These are phyloP conservation scores for Isurus oxyrinchus DNA, from an alignment of 2,113 vertebrate species.

Conservation along the genomic window DNA sequence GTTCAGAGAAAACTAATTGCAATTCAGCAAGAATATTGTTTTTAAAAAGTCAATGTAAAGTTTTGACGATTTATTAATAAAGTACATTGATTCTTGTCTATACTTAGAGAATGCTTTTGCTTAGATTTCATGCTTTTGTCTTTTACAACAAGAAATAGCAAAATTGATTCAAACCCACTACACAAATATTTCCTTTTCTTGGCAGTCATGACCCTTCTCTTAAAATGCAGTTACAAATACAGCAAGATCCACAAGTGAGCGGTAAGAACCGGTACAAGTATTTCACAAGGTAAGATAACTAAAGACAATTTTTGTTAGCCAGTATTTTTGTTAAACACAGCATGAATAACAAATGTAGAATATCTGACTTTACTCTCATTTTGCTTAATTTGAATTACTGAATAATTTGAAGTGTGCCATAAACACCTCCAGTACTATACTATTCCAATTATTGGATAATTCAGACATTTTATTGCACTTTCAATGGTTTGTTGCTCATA, in stretches of 20 bases:
- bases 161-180: background rate
- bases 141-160: background rate
- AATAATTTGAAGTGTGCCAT: background rate
- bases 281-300: conserved; percentile 68
- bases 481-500: background rate
- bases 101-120: background rate
- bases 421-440: background rate
- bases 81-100: background rate
- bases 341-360: background rate
- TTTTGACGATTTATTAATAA: background rate
- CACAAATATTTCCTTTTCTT: conserved; percentile 36
- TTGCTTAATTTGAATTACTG: background rate
- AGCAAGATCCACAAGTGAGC: conserved; percentile 57
- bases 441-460: background rate
- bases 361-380: background rate
- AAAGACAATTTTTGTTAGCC: background rate
- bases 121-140: background rate
- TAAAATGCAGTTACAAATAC: conserved; percentile 46
- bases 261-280: conserved; percentile 83
- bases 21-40: background rate
- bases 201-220: conserved; percentile 55
- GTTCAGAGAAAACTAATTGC: background rate
- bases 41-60: background rate
- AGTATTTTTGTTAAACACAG: background rate
- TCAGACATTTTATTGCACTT: background rate